A percentile compares a stretch with the other conserved stretches of the same genome.
Evolutionary conservation across 2,888 invertebrate genomes (phyloP).

Genomic region (Tholera decimalis): DNA sequence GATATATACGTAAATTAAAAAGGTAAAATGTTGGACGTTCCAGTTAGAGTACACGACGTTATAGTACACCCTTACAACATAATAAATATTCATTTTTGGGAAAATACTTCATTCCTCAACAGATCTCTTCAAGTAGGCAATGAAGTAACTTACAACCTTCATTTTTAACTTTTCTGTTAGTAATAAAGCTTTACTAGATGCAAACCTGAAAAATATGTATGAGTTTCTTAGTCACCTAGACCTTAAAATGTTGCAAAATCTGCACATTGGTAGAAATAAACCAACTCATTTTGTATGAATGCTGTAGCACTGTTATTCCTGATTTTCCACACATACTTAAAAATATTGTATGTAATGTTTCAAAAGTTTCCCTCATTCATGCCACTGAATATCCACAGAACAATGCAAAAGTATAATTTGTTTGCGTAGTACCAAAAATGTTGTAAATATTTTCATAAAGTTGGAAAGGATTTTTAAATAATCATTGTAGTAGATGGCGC

Average conservation of each 20-base stretch:
- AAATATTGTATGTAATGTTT: constrained; percentile 43
- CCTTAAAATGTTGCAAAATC: constrained; percentile 7
- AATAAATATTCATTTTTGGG: too few species aligned
- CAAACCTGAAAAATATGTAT: background rate
- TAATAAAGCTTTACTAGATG: background rate
- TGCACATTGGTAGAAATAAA: constrained; percentile 14
- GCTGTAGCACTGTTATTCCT: constrained; percentile 23
- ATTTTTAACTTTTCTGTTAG: too few species aligned
- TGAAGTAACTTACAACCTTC: too few species aligned
- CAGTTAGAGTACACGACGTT: too few species aligned
- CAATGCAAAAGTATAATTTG: constrained; percentile 57
- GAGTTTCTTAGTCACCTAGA: background rate
- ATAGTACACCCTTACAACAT: too few species aligned
- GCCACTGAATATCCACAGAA: constrained; percentile 26
- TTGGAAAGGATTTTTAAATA: constrained; percentile 55
- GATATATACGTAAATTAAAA: too few species aligned
- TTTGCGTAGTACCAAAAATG: constrained; percentile 49
- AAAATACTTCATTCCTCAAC: too few species aligned
- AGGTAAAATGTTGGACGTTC: too few species aligned
- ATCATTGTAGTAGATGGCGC: constrained; percentile 39
- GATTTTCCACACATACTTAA: constrained; percentile 15
- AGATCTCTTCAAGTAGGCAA: too few species aligned
- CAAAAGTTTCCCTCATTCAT: constrained; percentile 19
- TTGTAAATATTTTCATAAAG: constrained; percentile 61
- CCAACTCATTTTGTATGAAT: constrained; percentile 22